Base-by-base conservation (phyloP, 30 jellyfish, hydroid and myxozoan genomes). In the Morbakka virulenta region DNA sequence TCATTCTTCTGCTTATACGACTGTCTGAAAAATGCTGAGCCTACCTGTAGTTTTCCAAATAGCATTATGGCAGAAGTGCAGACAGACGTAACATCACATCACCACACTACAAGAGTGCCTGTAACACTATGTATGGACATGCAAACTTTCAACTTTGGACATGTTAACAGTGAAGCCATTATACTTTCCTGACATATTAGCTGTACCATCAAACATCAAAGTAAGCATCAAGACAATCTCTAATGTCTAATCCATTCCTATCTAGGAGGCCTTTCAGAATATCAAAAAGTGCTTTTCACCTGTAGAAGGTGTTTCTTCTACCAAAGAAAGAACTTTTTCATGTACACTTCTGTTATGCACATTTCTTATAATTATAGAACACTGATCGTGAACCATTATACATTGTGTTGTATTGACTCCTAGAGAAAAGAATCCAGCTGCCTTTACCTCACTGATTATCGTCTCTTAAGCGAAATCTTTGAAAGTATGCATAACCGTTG, bases 61-160 rank as follows among this genome's bases (percentile, higher is more conserved):
- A 50, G 80, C 30, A 63, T 50, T 48, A 41, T 74, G 50, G 77
- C 85, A 11, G 11, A 69, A 35, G 85, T 74, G 63, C 85, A 28
- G 51, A 69, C 34, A 22, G 85, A 74, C 13, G 79, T 49, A 3
- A 76, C 76, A 32, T 74, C 85, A 28, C 64, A 74, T 22, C 22
- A 74, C 31, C 35, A 74, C 36, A 32, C 52, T 52, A 74, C 50
- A 74, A 69, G 32, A 52, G 32, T 74, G 85, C 22, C 85, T 74
- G 85, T 74, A 74, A 50, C 85, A 74, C 85, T 63, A 74, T 26
- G 85, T 74, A 34, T 74, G 85, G 2, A 74, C 85, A 52, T 74
- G 85, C 34, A 74, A 52, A 52, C 85, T 74, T 13, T 74, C 85
- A 74, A 74, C 85, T 14, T 50, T 31, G 14, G 57, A 49, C 13